These are phyloP conservation scores for Yponomeuta sedellus DNA, from an alignment of 2,888 invertebrate species.

Conservation along the genomic window DNA sequence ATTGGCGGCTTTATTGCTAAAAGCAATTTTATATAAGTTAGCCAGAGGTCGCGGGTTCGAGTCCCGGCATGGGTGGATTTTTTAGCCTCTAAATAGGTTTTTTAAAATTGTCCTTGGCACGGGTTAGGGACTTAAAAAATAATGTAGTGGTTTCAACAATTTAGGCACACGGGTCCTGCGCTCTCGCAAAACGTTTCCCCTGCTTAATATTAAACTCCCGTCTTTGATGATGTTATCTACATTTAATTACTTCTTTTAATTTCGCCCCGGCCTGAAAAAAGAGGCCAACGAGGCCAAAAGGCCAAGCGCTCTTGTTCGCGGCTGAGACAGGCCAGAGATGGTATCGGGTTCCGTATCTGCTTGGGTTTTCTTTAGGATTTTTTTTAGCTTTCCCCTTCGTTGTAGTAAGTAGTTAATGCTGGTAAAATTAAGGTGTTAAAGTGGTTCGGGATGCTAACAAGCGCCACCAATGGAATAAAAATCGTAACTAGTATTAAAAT, in stretches of 20 bases:
- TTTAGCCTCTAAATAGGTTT: too few relatives aligned
- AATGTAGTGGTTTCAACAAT: background rate
- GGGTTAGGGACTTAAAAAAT: too few relatives aligned
- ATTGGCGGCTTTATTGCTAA: too few relatives aligned
- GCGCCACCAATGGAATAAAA: too few relatives aligned
- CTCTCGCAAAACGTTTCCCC: slow-evolving; percentile 13
- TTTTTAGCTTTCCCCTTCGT: background rate
- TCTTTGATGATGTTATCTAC: slow-evolving; percentile 19
- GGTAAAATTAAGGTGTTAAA: too few relatives aligned
- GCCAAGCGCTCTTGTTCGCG: slow-evolving; percentile 8
- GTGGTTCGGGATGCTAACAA: too few relatives aligned
- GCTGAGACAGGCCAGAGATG: slow-evolving; percentile 8
- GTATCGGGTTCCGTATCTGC: background rate
- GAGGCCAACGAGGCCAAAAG: slow-evolving; percentile 5
- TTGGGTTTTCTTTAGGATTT: background rate
- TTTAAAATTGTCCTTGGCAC: too few relatives aligned
- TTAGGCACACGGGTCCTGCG: background rate
- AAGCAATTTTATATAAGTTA: too few relatives aligned
- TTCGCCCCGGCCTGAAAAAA: slow-evolving; percentile 9
- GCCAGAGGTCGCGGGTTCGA: too few relatives aligned
- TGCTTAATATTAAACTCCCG: slow-evolving; percentile 17
- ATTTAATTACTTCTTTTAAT: slow-evolving; percentile 19
- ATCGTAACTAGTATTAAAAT: too few relatives aligned
- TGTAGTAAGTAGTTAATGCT: too few relatives aligned
- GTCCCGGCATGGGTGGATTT: too few relatives aligned